phyloP scores from a whole-genome alignment of 2,113 vertebrate genomes.

The Cynoglossus semilaevis region DNA sequence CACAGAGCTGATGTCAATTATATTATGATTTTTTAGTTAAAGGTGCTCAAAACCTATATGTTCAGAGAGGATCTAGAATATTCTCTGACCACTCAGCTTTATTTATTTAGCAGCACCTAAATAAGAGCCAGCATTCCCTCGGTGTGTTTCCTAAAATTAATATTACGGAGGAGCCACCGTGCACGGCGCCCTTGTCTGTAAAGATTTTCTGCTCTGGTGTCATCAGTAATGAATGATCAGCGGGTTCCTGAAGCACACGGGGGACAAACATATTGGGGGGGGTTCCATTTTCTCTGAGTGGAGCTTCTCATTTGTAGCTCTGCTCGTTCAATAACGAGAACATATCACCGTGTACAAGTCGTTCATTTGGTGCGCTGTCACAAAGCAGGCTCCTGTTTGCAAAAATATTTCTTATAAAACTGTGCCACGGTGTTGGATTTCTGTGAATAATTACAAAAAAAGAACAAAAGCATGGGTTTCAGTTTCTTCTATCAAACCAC shows the following conservation, averaged over 20 bases:
- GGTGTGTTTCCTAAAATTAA: not conserved
- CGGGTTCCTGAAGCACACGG: not conserved
- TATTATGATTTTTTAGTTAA: too few relatives aligned
- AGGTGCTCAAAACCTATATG: too few relatives aligned
- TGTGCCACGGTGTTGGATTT: too few relatives aligned
- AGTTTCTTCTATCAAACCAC: too few relatives aligned
- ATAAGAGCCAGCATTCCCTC: not conserved
- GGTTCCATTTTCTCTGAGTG: conserved; percentile 8
- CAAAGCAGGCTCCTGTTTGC: too few relatives aligned
- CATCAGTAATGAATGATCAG: conserved; percentile 1
- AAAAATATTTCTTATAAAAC: not conserved
- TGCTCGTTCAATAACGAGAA: conserved; percentile 13
- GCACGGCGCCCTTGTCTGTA: not conserved
- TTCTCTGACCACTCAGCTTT: too few relatives aligned
- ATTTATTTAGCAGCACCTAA: not conserved
- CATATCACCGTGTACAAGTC: not conserved
- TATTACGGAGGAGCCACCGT: not conserved
- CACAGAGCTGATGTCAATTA: too few relatives aligned
- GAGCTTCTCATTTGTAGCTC: conserved; percentile 1
- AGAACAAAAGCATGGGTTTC: too few relatives aligned
- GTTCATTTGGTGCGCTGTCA: conserved; percentile 2
- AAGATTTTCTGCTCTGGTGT: not conserved
- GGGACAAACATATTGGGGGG: not conserved
- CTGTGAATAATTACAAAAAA: too few relatives aligned
- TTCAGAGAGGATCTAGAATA: too few relatives aligned